phyloP scores from a whole-genome alignment of 2,888 invertebrate species.

The Lathronympha strigana region DNA sequence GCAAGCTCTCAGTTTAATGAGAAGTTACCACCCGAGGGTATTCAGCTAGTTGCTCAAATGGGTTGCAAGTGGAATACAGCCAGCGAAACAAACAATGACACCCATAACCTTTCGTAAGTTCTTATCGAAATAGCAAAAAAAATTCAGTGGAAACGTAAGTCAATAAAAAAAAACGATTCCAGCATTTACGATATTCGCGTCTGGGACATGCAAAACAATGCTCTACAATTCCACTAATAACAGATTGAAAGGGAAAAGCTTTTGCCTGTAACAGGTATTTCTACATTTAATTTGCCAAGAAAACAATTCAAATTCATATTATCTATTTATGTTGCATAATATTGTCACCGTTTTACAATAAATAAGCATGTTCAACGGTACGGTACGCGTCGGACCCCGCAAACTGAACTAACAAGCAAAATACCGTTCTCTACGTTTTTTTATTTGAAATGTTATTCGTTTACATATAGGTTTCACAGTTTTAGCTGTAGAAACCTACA shows the following conservation, averaged over 20 bases:
- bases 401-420: too few relatives aligned
- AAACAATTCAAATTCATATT: background rate
- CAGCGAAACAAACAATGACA: conserved; percentile 7
- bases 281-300: background rate
- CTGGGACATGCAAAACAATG: background rate
- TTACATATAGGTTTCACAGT: too few relatives aligned
- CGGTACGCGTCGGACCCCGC: too few relatives aligned
- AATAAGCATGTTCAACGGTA: too few relatives aligned
- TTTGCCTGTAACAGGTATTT: background rate
- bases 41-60: background rate
- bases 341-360: background rate
- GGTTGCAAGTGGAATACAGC: conserved; percentile 8
- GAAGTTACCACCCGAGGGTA: background rate
- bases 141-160: background rate
- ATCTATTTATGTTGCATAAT: background rate
- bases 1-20: background rate
- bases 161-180: background rate
- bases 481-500: too few relatives aligned
- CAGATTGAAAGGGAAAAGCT: background rate
- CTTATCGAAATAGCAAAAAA: background rate
- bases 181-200: background rate
- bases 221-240: background rate
- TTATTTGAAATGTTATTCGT: too few relatives aligned
- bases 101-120: background rate
- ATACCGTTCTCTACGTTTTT: too few relatives aligned